Evolutionary conservation across 2,888 invertebrate species (phyloP).

Genomic region (Andrena minutula): DNA sequence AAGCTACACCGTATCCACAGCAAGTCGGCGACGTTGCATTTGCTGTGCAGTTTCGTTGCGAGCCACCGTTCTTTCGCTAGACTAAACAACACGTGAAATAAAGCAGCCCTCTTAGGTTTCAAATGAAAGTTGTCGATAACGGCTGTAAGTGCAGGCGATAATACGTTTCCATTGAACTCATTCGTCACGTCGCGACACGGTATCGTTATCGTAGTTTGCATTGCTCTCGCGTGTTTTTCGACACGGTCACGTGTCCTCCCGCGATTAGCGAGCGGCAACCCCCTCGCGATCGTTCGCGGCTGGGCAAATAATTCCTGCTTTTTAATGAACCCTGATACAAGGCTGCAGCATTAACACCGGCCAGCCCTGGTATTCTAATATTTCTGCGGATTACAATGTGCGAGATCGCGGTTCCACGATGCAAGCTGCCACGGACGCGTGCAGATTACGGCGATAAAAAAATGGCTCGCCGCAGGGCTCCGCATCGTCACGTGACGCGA

Average conservation of each 20-base stretch:
- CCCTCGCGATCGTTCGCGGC: neutral
- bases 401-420: constrained; percentile 9
- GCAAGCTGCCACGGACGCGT: constrained; percentile 16
- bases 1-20: neutral
- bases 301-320: constrained; percentile 49
- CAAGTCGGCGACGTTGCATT: constrained; percentile 1
- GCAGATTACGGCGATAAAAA: constrained; percentile 26
- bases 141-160: constrained; percentile 10
- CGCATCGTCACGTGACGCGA: constrained; percentile 27
- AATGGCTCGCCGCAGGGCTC: neutral
- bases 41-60: constrained; percentile 10
- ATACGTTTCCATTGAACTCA: neutral
- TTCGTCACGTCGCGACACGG: neutral
- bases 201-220: constrained; percentile 19
- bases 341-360: constrained; percentile 21
- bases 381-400: constrained; percentile 7
- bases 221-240: constrained; percentile 57
- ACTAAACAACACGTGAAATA: constrained; percentile 1
- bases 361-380: constrained; percentile 8
- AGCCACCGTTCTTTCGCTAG: neutral
- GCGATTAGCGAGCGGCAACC: constrained; percentile 52
- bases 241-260: constrained; percentile 57
- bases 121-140: constrained; percentile 26
- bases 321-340: constrained; percentile 51
- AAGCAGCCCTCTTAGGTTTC: neutral